Base-by-base conservation (phyloP, 1,140 invertebrate species). In the Hypothenemus hampei region DNA sequence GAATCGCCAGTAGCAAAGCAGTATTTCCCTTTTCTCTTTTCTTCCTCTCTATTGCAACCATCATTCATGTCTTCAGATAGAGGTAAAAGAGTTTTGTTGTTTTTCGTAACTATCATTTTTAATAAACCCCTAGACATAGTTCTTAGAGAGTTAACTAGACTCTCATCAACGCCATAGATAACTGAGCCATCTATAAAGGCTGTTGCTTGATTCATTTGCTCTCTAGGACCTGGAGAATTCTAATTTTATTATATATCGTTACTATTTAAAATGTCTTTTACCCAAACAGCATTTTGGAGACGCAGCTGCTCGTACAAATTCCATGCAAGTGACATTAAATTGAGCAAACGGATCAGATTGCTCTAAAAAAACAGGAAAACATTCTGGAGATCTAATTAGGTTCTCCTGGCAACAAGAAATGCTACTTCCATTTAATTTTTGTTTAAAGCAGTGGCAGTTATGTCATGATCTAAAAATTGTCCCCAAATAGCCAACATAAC, bases 391-490 rank as follows among this genome's bases (percentile, higher is more conserved):
- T 2, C 65, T 63, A 49, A 0, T 67, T 56, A 31, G 52, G 50
- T 65, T 39, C 60, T 69, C 47, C 59, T 64, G 57, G 65, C 83
- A 81, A 73, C 85, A 81, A 2, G 84, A 77, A 63, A 93, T 77
- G 16, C 86, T 69, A 46, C 72, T 74, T 66, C 82, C 77, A 69
- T 84, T 77, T 54, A 71, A 39, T 63, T 81, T 81, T 61, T 84
- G 58, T 78, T 89, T 3, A 88, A 65, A 0, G 87, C 88, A 0
- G 89, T 92, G 2, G 86, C 85, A 0, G 87, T 91, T 19, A 98
- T 83, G 65, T 98, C 96, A 65, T 98, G 96, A 71, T 98, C 95
- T 11, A 97, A 63, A 71, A 98, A 97, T 75, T 98, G 95, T 1
- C 95, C 94, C 82, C 93, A 98, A 7, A 89, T 86, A 0, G 87